A percentile compares a stretch with the other conserved stretches of the same genome.
Evolutionary conservation across 2,797 vertebrate species (phyloP).

Genomic region (Euphonia xanthogaster): DNA sequence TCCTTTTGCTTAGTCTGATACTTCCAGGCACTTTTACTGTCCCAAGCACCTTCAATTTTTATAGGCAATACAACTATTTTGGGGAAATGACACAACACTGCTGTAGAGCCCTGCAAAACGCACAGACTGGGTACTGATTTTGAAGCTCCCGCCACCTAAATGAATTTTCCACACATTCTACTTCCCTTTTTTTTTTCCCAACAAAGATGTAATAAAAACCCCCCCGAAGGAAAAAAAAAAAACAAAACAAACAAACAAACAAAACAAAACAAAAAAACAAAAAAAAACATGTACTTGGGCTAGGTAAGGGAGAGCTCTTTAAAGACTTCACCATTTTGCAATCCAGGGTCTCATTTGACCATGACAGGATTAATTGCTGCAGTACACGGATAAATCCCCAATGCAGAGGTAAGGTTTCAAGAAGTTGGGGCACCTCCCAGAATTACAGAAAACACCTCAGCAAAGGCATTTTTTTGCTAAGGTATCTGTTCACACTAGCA

Average conservation of each 20-base stretch:
- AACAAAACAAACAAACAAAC: no score
- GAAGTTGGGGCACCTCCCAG: background rate
- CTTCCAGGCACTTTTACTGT: background rate
- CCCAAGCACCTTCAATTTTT: background rate
- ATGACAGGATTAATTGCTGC: background rate
- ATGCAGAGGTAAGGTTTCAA: background rate
- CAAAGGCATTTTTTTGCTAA: background rate
- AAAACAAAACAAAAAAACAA: background rate
- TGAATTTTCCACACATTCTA: background rate
- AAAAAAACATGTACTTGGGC: background rate
- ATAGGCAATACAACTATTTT: background rate
- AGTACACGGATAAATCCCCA: background rate
- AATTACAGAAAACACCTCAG: background rate
- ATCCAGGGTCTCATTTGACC: background rate
- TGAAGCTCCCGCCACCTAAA: background rate
- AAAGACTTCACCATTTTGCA: background rate
- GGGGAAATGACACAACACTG: fast-evolving
- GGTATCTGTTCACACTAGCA: background rate
- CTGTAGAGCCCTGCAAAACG: background rate
- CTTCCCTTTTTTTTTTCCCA: fast-evolving
- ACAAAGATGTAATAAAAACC: background rate
- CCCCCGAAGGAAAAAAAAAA: background rate
- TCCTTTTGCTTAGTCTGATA: background rate
- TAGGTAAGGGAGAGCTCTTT: background rate
- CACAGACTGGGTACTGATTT: background rate